Percentiles rank a stretch among this genome's conserved stretches.
These are phyloP conservation scores for Thalassarche chlororhynchos DNA, from an alignment of 2,113 vertebrate genomes.

Conservation along the genomic window DNA sequence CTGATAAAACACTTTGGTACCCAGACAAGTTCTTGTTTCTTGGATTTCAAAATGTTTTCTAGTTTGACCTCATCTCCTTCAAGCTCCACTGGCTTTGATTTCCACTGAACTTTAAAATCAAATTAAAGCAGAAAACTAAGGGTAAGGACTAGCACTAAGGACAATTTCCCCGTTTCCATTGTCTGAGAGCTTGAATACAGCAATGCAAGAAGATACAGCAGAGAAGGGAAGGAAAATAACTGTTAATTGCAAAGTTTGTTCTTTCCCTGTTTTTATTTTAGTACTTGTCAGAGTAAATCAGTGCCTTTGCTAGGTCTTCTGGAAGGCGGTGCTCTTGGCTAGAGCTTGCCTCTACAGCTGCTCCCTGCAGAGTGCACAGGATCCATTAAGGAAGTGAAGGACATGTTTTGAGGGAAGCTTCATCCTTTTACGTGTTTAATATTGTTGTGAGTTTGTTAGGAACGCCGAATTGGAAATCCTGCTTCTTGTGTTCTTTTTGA, in stretches of 20 bases:
- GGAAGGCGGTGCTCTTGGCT: slow-evolving; percentile 20
- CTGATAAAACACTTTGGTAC: not conserved
- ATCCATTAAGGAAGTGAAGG: slow-evolving; percentile 36
- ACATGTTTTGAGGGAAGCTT: not conserved
- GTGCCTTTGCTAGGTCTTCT: slow-evolving; percentile 49
- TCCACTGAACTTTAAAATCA: not conserved
- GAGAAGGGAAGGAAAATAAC: not conserved
- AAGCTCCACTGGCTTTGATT: not conserved
- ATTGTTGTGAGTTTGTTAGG: not conserved
- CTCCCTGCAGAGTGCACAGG: not conserved
- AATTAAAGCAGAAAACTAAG: not conserved
- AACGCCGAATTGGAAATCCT: not conserved
- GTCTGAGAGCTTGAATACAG: not conserved
- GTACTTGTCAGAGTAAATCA: slow-evolving; percentile 14
- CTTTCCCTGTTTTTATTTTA: not conserved
- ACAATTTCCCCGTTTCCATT: not conserved
- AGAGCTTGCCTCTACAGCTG: not conserved
- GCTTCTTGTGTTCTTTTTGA: not conserved
- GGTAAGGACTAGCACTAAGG: not conserved
- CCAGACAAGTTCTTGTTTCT: not conserved
- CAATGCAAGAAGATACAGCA: not conserved
- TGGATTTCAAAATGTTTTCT: not conserved
- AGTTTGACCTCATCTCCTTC: not conserved
- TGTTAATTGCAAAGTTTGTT: not conserved
- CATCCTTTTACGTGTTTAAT: not conserved